These are phyloP conservation scores for Eupsilia transversa DNA, from an alignment of 2,888 invertebrate species.

Conservation along the genomic window DNA sequence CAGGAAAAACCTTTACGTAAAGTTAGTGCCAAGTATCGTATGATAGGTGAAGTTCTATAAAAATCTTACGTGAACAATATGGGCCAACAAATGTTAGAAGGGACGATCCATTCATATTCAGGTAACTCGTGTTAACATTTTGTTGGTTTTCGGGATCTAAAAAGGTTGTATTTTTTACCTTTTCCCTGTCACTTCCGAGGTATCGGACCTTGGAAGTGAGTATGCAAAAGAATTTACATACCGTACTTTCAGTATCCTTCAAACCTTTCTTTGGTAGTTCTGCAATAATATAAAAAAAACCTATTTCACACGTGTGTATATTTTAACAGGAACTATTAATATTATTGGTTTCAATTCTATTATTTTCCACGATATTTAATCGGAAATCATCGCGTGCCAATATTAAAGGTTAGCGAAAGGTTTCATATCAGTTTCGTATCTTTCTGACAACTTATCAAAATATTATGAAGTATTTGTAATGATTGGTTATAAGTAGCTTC, in stretches of 20 bases:
- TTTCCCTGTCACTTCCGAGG: constrained; percentile 4
- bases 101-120: constrained; percentile 39
- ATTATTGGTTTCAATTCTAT: neutral
- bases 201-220: no score
- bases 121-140: constrained; percentile 35
- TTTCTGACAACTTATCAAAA: constrained; percentile 20
- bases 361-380: neutral
- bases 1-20: neutral
- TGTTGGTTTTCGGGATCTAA: constrained; percentile 16
- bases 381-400: constrained; percentile 43
- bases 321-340: neutral
- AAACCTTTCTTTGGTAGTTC: neutral
- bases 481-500: neutral
- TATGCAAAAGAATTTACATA: constrained; percentile 22
- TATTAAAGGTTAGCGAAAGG: constrained; percentile 30
- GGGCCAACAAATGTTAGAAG: constrained; percentile 13
- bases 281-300: no score
- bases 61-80: neutral
- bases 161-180: constrained; percentile 23
- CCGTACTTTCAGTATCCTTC: neutral
- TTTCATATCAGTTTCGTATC: neutral
- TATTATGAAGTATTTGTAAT: constrained; percentile 14
- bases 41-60: neutral
- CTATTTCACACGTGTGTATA: neutral
- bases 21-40: neutral